phyloP scores from a whole-genome alignment of 2,797 vertebrate species.

The Hydrophis major region DNA sequence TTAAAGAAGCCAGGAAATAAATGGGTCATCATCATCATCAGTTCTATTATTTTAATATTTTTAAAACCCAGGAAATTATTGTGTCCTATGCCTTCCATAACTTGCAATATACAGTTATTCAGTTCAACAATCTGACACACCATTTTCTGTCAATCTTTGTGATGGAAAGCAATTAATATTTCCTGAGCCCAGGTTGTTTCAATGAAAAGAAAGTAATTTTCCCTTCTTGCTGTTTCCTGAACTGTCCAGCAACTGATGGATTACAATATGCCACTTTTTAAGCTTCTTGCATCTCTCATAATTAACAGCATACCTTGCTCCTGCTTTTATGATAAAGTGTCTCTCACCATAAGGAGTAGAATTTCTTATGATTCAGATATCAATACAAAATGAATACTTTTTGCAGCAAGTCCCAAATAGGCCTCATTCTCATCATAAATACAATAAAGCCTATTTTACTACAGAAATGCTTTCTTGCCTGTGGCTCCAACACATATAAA shows the following conservation, averaged over 20 bases:
- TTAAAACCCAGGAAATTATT: background rate
- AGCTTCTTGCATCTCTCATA: background rate
- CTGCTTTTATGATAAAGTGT: background rate
- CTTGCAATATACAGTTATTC: background rate
- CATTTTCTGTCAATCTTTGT: background rate
- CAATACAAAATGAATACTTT: background rate
- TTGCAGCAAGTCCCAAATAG: background rate
- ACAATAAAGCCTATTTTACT: background rate
- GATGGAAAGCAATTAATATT: conserved; percentile 23
- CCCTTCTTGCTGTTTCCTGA: background rate
- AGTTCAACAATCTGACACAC: background rate
- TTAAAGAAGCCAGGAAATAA: background rate
- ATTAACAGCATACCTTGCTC: background rate
- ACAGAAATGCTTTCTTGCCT: background rate
- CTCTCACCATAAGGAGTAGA: background rate
- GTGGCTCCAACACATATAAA: background rate
- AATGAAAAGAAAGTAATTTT: conserved; percentile 1
- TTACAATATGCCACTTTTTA: background rate
- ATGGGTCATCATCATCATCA: background rate
- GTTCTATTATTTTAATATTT: background rate
- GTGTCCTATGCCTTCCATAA: background rate
- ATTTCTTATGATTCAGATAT: background rate
- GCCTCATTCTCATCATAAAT: background rate
- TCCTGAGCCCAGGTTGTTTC: conserved; percentile 11
- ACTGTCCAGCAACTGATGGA: background rate